Conservation (phyloP, 2,113 vertebrate species). For the Oceanodroma tethys region DNA sequence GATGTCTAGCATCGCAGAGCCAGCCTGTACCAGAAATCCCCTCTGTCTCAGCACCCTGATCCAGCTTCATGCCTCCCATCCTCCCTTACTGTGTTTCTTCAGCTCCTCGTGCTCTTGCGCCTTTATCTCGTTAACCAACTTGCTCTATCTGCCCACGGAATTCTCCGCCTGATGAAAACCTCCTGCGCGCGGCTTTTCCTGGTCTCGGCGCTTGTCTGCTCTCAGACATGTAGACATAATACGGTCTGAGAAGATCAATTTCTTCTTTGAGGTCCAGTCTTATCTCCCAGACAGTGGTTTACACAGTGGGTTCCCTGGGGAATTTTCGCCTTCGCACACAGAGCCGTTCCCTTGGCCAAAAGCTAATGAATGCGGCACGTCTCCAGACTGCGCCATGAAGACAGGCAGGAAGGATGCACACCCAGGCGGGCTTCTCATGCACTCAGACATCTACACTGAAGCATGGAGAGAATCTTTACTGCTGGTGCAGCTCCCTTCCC, state of each 20-base stretch:
- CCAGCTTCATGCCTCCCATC: background rate
- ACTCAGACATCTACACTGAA: background rate
- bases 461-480: background rate
- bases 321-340: constrained; percentile 11
- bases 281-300: constrained; percentile 63
- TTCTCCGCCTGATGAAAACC: constrained; percentile 61
- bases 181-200: constrained; percentile 19
- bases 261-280: constrained; percentile 55
- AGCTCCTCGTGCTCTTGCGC: background rate
- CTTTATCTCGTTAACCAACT: constrained; percentile 42
- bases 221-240: constrained; percentile 58
- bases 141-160: constrained; percentile 62
- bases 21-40: background rate
- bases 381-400: background rate
- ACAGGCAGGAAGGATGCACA: constrained; percentile 3
- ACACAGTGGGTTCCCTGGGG: constrained; percentile 23
- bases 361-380: constrained; percentile 21
- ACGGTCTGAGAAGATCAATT: constrained; percentile 58
- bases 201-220: constrained; percentile 11
- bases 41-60: background rate
- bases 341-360: constrained; percentile 22
- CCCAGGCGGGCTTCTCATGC: rapidly evolving
- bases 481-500: background rate
- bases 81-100: background rate
- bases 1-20: background rate